Percentiles rank a stretch among this genome's conserved stretches.
Conservation (phyloP, 2,797 vertebrate genomes). For the Melanotaenia nigrans region DNA sequence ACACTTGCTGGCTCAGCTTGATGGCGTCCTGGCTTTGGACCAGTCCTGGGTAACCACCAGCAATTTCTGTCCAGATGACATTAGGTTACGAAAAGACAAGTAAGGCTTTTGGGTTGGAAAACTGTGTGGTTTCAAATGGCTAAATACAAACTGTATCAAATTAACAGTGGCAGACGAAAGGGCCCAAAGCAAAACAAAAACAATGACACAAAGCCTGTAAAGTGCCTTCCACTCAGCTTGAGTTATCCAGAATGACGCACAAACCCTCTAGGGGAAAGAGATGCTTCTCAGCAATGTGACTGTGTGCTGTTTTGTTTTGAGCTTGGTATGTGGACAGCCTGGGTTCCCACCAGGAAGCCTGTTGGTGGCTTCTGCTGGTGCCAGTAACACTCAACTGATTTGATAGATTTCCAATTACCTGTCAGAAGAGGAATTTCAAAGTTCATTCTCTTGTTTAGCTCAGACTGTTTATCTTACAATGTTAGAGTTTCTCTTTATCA, state of each 20-base stretch:
- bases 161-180: conserved; percentile 14
- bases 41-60: conserved; percentile 1
- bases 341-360: conserved; percentile 35
- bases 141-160: conserved; percentile 18
- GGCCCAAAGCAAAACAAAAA: conserved; percentile 5
- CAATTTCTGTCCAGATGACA: not conserved
- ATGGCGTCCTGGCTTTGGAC: not conserved
- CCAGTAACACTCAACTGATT: conserved; percentile 30
- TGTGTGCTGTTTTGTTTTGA: conserved; percentile 34
- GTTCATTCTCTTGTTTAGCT: not conserved
- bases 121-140: not conserved
- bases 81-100: not conserved
- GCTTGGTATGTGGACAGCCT: conserved; percentile 52
- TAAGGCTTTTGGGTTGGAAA: conserved; percentile 14
- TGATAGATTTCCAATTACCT: conserved; percentile 29
- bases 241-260: conserved; percentile 36
- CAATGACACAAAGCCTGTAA: conserved; percentile 12
- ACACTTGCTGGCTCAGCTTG: not conserved
- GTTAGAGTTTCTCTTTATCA: not conserved
- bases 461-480: not conserved
- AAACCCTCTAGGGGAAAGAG: conserved; percentile 26
- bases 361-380: conserved; percentile 35
- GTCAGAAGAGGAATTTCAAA: not conserved
- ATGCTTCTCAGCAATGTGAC: conserved; percentile 19
- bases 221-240: conserved; percentile 13